A percentile compares a stretch with the other conserved stretches of the same genome.
phyloP scores from a whole-genome alignment of 1,140 invertebrate genomes.

The Lutraria rhynchaena region DNA sequence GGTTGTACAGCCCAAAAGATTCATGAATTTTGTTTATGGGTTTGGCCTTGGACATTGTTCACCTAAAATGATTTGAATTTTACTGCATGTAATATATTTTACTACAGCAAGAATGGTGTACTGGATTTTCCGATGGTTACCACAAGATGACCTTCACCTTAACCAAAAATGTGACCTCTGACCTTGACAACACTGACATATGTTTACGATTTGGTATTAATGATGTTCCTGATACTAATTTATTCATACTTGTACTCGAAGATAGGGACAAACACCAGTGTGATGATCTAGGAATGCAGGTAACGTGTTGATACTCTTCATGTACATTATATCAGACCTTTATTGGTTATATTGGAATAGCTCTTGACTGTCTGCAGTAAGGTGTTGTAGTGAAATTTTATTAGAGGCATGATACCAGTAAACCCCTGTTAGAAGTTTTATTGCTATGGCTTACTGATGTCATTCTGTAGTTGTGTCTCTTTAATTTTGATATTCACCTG shows the following conservation, averaged over 20 bases:
- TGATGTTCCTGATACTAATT: conserved; percentile 16
- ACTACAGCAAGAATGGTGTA: conserved; percentile 46
- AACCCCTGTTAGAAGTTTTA: not conserved
- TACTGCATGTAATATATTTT: no score
- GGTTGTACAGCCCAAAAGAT: no score
- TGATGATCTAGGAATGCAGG: conserved; percentile 10
- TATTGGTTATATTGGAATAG: not conserved
- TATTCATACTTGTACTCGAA: conserved; percentile 31
- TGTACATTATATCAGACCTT: not conserved
- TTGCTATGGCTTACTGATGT: not conserved
- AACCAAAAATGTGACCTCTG: not conserved
- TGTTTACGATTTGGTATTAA: conserved; percentile 20
- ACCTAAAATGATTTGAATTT: no score
- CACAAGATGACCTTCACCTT: conserved; percentile 38
- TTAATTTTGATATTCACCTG: no score
- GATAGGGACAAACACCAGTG: conserved; percentile 4
- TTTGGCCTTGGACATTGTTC: no score
- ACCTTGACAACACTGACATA: not conserved
- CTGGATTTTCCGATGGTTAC: conserved; percentile 41
- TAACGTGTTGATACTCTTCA: not conserved
- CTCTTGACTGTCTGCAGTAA: not conserved
- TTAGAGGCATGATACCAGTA: not conserved
- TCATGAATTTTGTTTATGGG: no score
- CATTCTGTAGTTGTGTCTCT: not conserved
- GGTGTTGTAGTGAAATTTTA: not conserved